A percentile compares a stretch with the other conserved stretches of the same genome.
These are phyloP conservation scores for Sciurus vulgaris DNA, from an alignment of 2,797 vertebrate genomes.

Conservation along the genomic window DNA sequence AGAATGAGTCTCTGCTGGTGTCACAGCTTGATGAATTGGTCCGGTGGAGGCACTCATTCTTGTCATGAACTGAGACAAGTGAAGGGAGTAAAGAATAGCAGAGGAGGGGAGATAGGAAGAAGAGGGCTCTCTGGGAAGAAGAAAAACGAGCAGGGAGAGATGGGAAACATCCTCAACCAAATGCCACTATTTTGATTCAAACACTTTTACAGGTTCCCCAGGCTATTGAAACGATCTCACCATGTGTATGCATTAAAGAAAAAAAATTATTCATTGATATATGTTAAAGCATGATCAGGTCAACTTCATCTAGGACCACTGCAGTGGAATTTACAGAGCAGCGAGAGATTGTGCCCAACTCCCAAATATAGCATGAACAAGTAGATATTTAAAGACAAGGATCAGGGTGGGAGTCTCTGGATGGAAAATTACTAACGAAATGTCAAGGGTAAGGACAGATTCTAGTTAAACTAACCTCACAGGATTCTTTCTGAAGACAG, in stretches of 20 bases:
- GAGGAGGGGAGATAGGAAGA: not conserved
- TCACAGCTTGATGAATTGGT: conserved; percentile 73
- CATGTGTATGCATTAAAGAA: not conserved
- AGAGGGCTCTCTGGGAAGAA: conserved; percentile 11
- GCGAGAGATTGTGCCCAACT: not conserved
- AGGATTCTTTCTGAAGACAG: not conserved
- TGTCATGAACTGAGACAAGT: conserved; percentile 67
- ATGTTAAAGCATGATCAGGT: not conserved
- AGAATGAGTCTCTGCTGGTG: conserved; percentile 62
- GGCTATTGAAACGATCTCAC: conserved; percentile 77
- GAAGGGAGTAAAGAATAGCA: conserved; percentile 66
- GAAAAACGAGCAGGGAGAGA: conserved; percentile 77
- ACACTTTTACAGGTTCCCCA: conserved; percentile 77
- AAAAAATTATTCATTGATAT: not conserved
- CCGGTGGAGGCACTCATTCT: conserved; percentile 47
- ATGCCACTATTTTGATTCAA: conserved; percentile 73
- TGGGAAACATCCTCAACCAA: conserved; percentile 75
- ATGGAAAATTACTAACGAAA: not conserved
- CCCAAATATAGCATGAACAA: not conserved
- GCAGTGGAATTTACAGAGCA: not conserved
- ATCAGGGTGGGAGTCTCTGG: not conserved
- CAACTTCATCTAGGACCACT: not conserved
- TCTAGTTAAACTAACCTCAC: not conserved
- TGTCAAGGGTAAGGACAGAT: not conserved
- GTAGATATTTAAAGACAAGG: not conserved